A percentile compares a stretch with the other conserved stretches of the same genome.
Conservation (phyloP, 2,797 vertebrate species). For the Austrolebias charrua region DNA sequence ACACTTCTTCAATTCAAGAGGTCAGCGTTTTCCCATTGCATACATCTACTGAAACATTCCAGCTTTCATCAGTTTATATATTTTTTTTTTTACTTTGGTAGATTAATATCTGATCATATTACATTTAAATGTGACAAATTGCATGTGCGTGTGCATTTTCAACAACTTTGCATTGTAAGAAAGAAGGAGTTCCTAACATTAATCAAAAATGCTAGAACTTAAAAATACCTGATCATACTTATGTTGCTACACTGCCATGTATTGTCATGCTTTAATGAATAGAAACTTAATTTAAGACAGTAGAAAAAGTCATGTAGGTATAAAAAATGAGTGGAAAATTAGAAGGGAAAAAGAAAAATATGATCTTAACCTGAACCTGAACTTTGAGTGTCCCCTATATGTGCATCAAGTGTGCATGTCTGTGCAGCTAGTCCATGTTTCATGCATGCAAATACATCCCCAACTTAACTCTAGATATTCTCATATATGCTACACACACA, state of each 20-base stretch:
- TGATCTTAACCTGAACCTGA: not conserved
- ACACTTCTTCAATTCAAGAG: not conserved
- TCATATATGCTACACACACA: conserved; percentile 28
- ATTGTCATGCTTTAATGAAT: no score
- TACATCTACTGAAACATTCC: not conserved
- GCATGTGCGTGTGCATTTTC: no score
- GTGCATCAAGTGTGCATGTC: not conserved
- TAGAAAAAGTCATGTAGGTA: no score
- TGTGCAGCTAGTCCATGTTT: conserved; percentile 15
- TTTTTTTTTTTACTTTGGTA: no score
- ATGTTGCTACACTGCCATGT: no score
- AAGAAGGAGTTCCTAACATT: no score
- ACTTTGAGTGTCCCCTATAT: conserved; percentile 4
- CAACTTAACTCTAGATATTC: conserved; percentile 35
- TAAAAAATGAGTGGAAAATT: not conserved
- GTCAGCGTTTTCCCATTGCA: not conserved
- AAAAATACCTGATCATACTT: no score
- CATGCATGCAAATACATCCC: conserved; percentile 21
- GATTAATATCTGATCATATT: no score
- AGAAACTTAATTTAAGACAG: no score
- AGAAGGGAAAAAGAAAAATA: conserved; percentile 1
- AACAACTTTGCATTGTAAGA: no score
- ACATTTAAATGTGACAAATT: no score
- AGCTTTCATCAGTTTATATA: not conserved
- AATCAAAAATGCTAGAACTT: no score